Conservation (phyloP, 2,888 invertebrate species). For the Leucophenga maculata region DNA sequence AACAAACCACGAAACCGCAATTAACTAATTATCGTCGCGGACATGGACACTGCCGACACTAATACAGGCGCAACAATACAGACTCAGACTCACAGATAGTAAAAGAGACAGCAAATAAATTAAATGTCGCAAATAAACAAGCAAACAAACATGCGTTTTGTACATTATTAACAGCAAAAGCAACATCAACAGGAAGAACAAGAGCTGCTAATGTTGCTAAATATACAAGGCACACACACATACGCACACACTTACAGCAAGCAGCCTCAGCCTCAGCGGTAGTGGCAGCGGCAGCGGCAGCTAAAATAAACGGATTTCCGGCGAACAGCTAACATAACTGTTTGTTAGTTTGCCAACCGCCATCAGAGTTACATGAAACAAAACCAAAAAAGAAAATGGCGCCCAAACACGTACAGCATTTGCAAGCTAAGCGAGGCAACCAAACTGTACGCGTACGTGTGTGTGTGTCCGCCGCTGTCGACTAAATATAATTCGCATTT, state of each 20-base stretch:
- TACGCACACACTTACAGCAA: neutral
- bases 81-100: conserved; percentile 29
- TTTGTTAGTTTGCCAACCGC: conserved; percentile 28
- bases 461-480: conserved; percentile 2
- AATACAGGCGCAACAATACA: neutral
- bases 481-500: conserved; percentile 58
- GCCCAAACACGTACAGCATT: conserved; percentile 3
- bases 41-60: conserved; percentile 12
- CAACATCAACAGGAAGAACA: conserved; percentile 20
- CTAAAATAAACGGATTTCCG: conserved; percentile 51
- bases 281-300: neutral
- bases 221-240: neutral
- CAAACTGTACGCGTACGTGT: neutral
- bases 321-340: conserved; percentile 31
- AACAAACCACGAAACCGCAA: conserved; percentile 45
- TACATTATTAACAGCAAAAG: conserved; percentile 54
- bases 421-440: neutral
- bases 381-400: neutral
- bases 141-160: conserved; percentile 48
- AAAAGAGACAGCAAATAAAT: conserved; percentile 42
- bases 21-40: conserved; percentile 60
- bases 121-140: conserved; percentile 52
- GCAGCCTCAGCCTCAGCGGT: neutral
- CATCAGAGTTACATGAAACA: neutral
- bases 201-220: neutral